A percentile compares a stretch with the other conserved stretches of the same genome.
Conservation (phyloP, 2,888 invertebrate species). For the Drosophila trichaetosa region DNA sequence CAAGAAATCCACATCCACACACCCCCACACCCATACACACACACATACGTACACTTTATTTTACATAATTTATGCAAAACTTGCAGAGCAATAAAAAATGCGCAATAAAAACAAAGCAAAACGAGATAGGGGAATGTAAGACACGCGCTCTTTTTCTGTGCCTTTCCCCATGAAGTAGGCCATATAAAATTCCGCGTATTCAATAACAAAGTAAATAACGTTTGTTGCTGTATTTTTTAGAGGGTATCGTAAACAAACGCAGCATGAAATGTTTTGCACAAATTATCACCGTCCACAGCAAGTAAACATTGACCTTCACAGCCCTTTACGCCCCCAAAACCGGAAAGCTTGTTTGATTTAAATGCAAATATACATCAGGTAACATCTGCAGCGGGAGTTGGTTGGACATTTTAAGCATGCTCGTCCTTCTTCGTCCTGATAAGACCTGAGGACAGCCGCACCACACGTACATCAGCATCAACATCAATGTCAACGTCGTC, state of each 20-base stretch:
- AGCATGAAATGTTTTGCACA: slow-evolving; percentile 40
- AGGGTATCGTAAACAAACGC: slow-evolving; percentile 36
- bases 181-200: not conserved
- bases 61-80: slow-evolving; percentile 79
- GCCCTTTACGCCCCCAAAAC: not conserved
- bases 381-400: slow-evolving; percentile 5
- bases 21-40: not conserved
- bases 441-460: slow-evolving; percentile 9
- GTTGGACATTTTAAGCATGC: slow-evolving; percentile 8
- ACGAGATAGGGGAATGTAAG: not conserved
- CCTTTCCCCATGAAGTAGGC: slow-evolving; percentile 25
- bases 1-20: slow-evolving; percentile 5
- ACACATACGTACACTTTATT: slow-evolving; percentile 1
- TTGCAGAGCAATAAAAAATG: slow-evolving; percentile 64
- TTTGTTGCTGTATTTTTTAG: slow-evolving; percentile 1
- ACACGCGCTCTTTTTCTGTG: not conserved
- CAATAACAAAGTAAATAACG: not conserved
- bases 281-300: slow-evolving; percentile 10
- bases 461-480: slow-evolving; percentile 12
- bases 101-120: slow-evolving; percentile 23
- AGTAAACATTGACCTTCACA: slow-evolving; percentile 5
- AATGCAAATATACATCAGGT: slow-evolving; percentile 69
- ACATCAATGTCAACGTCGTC: slow-evolving; percentile 25
- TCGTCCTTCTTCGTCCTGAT: slow-evolving; percentile 1
- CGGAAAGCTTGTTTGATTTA: slow-evolving; percentile 55